phyloP scores from a whole-genome alignment of 2,888 invertebrate species.

The Caenorhabditis japonica region DNA sequence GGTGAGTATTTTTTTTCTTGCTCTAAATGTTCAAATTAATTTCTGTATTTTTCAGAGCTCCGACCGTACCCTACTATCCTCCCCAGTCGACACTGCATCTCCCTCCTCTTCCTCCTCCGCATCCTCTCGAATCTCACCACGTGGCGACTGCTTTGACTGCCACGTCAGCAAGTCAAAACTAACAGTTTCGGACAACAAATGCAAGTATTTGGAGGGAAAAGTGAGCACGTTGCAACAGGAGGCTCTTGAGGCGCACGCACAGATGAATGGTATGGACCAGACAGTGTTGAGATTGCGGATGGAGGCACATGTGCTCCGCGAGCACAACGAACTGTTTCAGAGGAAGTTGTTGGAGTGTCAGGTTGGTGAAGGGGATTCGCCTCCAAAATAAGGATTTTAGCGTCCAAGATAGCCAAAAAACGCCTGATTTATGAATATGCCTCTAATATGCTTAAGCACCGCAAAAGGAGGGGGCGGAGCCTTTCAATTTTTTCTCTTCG shows the following conservation, averaged over 20 bases:
- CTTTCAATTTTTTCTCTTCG: no score
- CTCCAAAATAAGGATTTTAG: not conserved
- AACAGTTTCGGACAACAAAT: slow-evolving; percentile 48
- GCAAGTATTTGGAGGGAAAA: slow-evolving; percentile 49
- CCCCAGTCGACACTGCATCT: slow-evolving; percentile 15
- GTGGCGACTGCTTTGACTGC: slow-evolving; percentile 59
- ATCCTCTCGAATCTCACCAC: slow-evolving; percentile 23
- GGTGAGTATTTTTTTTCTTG: slow-evolving; percentile 2
- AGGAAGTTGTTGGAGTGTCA: slow-evolving; percentile 56
- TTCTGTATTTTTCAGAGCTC: slow-evolving; percentile 1
- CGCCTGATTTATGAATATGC: no score
- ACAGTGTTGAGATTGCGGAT: slow-evolving; percentile 36
- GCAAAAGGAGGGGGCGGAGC: no score
- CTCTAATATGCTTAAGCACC: no score
- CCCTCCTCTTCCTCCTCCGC: slow-evolving; percentile 20
- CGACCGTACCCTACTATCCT: slow-evolving; percentile 21
- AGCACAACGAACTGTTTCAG: slow-evolving; percentile 59
- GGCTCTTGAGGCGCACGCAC: slow-evolving; percentile 37
- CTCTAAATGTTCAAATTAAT: not conserved
- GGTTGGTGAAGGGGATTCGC: slow-evolving; percentile 14
- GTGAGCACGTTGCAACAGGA: slow-evolving; percentile 49
- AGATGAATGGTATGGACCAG: slow-evolving; percentile 42
- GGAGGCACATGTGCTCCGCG: slow-evolving; percentile 45
- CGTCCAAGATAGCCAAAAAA: no score
- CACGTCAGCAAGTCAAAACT: slow-evolving; percentile 52